phyloP scores from a whole-genome alignment of 92 coral and sea anemone genomes.

The Zoanthus sansibaricus region DNA sequence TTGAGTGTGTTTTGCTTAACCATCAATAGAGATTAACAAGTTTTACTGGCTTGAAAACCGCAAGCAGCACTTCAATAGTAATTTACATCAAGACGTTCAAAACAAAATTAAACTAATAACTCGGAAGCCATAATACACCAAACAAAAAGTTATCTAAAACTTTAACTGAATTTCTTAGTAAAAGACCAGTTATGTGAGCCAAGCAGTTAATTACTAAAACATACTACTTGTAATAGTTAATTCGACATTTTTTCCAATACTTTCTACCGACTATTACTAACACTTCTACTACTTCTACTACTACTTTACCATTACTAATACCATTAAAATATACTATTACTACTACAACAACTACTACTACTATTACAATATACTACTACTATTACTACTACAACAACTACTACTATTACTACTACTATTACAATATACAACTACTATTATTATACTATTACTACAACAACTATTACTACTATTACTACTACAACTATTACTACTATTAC shows the following conservation, averaged over 20 bases:
- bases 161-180: too few species aligned
- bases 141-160: too few species aligned
- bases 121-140: too few species aligned
- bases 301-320: neutral
- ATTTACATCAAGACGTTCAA: too few species aligned
- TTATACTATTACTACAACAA: neutral
- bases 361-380: neutral
- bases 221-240: too few species aligned
- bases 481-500: neutral
- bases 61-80: too few species aligned
- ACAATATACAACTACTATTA: neutral
- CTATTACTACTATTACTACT: neutral
- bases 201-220: too few species aligned
- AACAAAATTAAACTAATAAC: too few species aligned
- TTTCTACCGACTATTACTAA: neutral
- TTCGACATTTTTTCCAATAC: too few species aligned
- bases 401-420: neutral
- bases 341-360: neutral
- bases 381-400: neutral
- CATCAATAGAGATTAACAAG: too few species aligned
- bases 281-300: slow-evolving; percentile 14
- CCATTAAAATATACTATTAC: neutral
- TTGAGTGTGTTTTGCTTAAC: neutral
- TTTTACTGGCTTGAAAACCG: too few species aligned
- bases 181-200: too few species aligned